Percentiles rank a stretch among this genome's conserved stretches.
Conservation (phyloP, 2,113 vertebrate genomes). For the Asarcornis scutulata region DNA sequence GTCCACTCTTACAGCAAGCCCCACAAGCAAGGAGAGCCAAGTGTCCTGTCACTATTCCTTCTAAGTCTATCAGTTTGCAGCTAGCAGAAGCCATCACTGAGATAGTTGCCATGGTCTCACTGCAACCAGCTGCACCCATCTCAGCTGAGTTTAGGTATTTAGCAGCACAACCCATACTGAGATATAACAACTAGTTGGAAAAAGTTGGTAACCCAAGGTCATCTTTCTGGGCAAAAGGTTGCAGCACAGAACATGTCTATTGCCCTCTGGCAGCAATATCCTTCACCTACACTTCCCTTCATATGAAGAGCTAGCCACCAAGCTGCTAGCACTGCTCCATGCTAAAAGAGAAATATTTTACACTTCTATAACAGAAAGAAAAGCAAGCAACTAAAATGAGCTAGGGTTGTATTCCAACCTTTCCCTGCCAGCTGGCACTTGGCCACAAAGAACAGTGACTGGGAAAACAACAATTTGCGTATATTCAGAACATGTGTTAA, state of each 20-base stretch:
- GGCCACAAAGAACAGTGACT: not conserved
- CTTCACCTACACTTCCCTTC: not conserved
- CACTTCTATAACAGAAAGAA: rapidly evolving
- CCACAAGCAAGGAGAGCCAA: not conserved
- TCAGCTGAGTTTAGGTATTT: not conserved
- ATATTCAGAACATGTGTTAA: rapidly evolving
- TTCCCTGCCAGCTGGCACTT: rapidly evolving
- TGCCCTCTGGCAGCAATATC: not conserved
- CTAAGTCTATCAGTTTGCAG: rapidly evolving
- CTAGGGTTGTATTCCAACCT: not conserved
- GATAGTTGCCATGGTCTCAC: rapidly evolving
- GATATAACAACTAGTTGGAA: rapidly evolving
- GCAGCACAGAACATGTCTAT: not conserved
- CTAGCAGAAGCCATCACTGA: not conserved
- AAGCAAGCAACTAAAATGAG: rapidly evolving
- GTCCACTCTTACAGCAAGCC: rapidly evolving
- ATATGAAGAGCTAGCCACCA: rapidly evolving
- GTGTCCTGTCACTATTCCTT: rapidly evolving
- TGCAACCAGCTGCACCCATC: not conserved
- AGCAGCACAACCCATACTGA: not conserved
- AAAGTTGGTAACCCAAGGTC: rapidly evolving
- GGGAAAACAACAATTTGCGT: rapidly evolving
- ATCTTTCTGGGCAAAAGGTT: rapidly evolving
- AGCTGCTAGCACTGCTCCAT: no score
- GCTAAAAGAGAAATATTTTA: rapidly evolving